phyloP scores from a whole-genome alignment of 2,113 vertebrate genomes.

The Fregata magnificens region DNA sequence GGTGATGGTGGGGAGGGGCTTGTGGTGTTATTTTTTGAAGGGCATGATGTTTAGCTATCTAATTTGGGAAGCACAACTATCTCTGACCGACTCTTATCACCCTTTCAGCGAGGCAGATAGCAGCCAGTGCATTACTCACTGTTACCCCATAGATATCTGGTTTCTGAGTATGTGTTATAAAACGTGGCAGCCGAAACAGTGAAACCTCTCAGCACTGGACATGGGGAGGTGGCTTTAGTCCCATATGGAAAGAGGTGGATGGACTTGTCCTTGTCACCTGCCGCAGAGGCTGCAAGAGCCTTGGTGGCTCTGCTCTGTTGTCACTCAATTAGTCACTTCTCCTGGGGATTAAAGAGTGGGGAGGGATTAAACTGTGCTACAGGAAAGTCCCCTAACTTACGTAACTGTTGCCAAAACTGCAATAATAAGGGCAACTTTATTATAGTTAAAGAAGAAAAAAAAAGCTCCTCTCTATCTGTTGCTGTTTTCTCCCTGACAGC shows the following conservation, averaged over 20 bases:
- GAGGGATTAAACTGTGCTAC: not conserved
- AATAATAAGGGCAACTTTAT: not conserved
- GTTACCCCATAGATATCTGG: not conserved
- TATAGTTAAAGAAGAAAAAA: not conserved
- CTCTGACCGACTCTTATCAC: slow-evolving; percentile 43
- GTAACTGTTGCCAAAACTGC: not conserved
- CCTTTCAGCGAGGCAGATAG: slow-evolving; percentile 56
- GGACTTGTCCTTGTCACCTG: not conserved
- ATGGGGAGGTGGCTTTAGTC: not conserved
- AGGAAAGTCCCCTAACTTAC: not conserved
- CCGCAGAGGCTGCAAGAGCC: not conserved
- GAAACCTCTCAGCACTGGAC: not conserved
- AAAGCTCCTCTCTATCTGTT: not conserved
- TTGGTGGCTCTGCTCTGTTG: not conserved
- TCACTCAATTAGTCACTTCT: slow-evolving; percentile 16
- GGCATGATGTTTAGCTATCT: slow-evolving; percentile 10
- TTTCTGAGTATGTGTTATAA: slow-evolving; percentile 14
- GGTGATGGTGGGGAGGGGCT: not conserved
- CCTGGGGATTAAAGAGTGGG: not conserved
- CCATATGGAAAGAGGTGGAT: not conserved
- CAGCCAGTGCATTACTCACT: slow-evolving; percentile 21
- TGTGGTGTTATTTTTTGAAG: slow-evolving; percentile 21
- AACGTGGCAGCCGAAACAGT: not conserved
- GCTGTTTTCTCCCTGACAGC: not conserved
- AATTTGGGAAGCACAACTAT: slow-evolving; percentile 37